Base-by-base conservation (phyloP, 2,888 invertebrate species). In the Pasiphila rectangulata region DNA sequence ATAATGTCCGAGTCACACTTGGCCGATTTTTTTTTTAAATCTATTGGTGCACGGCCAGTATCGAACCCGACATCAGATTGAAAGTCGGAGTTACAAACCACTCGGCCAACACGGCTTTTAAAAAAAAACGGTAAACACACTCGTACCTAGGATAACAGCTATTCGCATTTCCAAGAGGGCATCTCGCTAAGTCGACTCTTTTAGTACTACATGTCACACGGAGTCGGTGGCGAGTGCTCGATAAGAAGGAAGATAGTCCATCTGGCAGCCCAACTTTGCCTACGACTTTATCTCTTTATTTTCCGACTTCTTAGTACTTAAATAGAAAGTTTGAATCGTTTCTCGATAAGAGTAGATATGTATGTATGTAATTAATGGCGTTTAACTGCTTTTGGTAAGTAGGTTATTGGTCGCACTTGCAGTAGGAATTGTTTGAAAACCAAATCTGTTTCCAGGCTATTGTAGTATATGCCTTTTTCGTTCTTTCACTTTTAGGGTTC, bases 241-340 rank as follows among this genome's bases (percentile, higher is more conserved):
- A 70, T 65, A 68, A 73, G 67, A 63, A 61, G 57, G 52, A 64
- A 67, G 69, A 69, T 70, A 72, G 65, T 58, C 64, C 66, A 67
- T 64, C 68, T 72, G 69, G 59, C 59, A 55, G 61, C 66, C 62
- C 64, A 76, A 77, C 76, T 75, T 75, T 67, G 59, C 59, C 69
- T 67, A 59, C 63, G 56, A 61, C 65, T 66, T 69, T 57, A 65
- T 67, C 67, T 65, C 60, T 64, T 65, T 69, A 69, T 69, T 73
- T 72, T 66, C 69, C 67, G 65, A 66, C 64, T 67, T 66, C 32
- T 36, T 45, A 25, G 24, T 67, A 64, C 61, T 63, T 63, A 64
- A 63, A 62, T 57, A 61, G 56, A 55, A 63, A 56, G 65, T 64
- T 64, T 64, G 67, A 75, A 69, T 67, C 62, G 64, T 63, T 56